Percentiles rank a stretch among this genome's conserved stretches.
Conservation (phyloP, 1,140 invertebrate species). For the Bombus pyrosoma region DNA sequence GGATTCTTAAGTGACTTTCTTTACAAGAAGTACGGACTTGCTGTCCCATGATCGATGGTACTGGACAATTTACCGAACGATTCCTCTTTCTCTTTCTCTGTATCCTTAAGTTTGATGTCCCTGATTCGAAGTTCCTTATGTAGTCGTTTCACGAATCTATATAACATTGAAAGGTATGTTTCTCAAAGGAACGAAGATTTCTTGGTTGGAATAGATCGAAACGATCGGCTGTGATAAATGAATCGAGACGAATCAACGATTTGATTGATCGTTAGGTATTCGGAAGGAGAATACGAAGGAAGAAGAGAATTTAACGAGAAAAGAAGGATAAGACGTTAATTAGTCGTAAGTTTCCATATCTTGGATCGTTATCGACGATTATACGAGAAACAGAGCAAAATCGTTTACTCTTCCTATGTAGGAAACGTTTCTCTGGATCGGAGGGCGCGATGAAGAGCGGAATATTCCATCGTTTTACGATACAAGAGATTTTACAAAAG, state of each 20-base stretch:
- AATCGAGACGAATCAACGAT: not conserved
- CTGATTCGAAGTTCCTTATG: not conserved
- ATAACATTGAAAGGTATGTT: not conserved
- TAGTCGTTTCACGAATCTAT: not conserved
- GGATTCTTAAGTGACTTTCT: no score
- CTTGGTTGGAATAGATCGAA: not conserved
- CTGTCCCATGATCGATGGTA: not conserved
- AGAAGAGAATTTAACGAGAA: not conserved
- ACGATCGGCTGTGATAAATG: not conserved
- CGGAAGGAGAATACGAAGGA: not conserved
- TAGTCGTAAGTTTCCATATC: not conserved
- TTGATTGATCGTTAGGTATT: not conserved
- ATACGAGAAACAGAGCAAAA: not conserved
- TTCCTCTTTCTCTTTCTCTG: no score
- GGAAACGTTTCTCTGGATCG: not conserved
- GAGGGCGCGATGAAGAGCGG: not conserved
- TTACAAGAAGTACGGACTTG: not conserved
- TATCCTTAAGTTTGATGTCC: not conserved
- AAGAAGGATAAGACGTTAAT: not conserved
- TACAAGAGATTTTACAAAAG: slow-evolving; percentile 48
- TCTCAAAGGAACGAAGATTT: not conserved
- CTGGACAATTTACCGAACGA: not conserved
- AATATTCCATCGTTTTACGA: slow-evolving; percentile 15
- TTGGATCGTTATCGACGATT: not conserved
- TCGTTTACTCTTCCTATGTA: no score